Conservation (phyloP, 1,140 invertebrate species). For the Drosophila willistoni region DNA sequence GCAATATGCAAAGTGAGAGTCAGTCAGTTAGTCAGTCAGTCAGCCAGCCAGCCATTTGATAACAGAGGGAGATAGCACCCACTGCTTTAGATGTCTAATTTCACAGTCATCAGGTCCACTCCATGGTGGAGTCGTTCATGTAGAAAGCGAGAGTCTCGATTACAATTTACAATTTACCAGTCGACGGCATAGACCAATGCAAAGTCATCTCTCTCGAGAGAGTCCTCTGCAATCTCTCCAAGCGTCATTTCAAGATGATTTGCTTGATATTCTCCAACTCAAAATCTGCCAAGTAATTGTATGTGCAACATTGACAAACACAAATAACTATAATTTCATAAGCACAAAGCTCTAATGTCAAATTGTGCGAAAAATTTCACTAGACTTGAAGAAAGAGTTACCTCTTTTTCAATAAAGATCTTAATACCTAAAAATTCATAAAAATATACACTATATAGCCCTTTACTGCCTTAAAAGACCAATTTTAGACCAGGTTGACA, state of each 20-base stretch:
- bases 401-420: too few relatives aligned
- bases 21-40: conserved; percentile 28
- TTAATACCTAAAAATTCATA: too few relatives aligned
- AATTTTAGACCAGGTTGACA: too few relatives aligned
- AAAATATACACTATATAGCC: too few relatives aligned
- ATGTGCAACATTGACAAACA: conserved; percentile 2
- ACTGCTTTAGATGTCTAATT: conserved; percentile 39
- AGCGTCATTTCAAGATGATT: conserved; percentile 3
- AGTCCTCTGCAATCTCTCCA: background rate
- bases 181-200: conserved; percentile 2
- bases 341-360: background rate
- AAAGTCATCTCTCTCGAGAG: conserved; percentile 1
- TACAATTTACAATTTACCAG: conserved; percentile 31
- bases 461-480: too few relatives aligned
- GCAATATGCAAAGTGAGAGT: conserved; percentile 52
- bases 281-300: conserved; percentile 7
- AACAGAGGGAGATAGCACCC: conserved; percentile 43
- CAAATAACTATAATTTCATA: conserved; percentile 5
- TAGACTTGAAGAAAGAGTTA: background rate
- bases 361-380: background rate
- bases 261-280: background rate
- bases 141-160: conserved; percentile 60
- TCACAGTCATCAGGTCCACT: conserved; percentile 49
- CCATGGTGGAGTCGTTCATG: background rate
- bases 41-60: conserved; percentile 35